These are phyloP conservation scores for Orthonychiurus folsomi DNA, from an alignment of 2,888 invertebrate species.

Conservation along the genomic window DNA sequence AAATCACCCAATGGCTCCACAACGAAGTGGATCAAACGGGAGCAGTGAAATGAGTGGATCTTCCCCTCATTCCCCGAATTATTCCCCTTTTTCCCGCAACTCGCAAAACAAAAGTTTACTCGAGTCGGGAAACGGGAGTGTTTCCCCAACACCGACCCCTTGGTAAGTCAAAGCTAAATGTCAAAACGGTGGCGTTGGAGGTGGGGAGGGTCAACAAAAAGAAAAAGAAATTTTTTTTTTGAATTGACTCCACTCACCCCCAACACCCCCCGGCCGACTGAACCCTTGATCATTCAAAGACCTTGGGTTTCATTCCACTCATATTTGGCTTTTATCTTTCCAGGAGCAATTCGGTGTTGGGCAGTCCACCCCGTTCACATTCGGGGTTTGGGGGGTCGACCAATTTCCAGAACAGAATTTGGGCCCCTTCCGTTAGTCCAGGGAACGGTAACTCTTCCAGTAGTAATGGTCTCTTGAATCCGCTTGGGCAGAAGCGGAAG, in stretches of 20 bases:
- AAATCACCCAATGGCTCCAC: conserved; percentile 21
- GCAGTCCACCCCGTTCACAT: conserved; percentile 38
- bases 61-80: conserved; percentile 34
- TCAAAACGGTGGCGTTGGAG: neutral
- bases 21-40: conserved; percentile 39
- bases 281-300: neutral
- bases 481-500: conserved; percentile 45
- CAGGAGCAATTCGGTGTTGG: conserved; percentile 39
- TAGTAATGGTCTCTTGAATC: conserved; percentile 37
- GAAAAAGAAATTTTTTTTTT: neutral
- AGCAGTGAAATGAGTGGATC: conserved; percentile 40
- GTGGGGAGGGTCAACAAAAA: neutral
- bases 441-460: conserved; percentile 18
- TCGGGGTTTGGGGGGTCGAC: conserved; percentile 33
- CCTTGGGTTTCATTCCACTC: neutral
- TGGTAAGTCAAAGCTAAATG: conserved; percentile 12
- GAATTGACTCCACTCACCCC: no score
- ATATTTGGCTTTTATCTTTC: neutral
- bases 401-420: conserved; percentile 28
- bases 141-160: conserved; percentile 39
- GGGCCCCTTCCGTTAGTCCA: conserved; percentile 40
- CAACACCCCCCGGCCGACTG: no score
- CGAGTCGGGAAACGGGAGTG: conserved; percentile 41
- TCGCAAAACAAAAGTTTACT: conserved; percentile 36
- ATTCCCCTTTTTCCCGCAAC: conserved; percentile 37